These are phyloP conservation scores for Lycodopsis pacificus DNA, from an alignment of 2,797 vertebrate genomes.

Conservation along the genomic window DNA sequence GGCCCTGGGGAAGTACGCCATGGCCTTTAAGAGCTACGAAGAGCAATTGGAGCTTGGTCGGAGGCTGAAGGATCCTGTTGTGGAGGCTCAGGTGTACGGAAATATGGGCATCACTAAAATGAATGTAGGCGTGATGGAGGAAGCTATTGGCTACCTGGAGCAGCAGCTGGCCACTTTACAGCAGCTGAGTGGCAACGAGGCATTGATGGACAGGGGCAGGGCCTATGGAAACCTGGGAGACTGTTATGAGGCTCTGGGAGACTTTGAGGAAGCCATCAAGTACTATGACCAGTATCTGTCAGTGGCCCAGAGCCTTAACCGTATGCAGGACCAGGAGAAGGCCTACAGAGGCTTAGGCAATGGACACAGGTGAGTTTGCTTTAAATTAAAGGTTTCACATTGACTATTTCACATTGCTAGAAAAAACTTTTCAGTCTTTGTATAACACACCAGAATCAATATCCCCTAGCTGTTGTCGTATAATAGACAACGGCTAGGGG, in stretches of 20 bases:
- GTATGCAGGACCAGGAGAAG: slow-evolving; percentile 97
- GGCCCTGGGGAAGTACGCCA: slow-evolving; percentile 95
- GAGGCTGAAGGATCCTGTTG: slow-evolving; percentile 89
- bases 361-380: slow-evolving; percentile 86
- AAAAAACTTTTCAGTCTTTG: slow-evolving; percentile 7
- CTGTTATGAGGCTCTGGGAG: slow-evolving; percentile 96
- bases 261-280: slow-evolving; percentile 98
- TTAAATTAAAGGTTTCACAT: slow-evolving; percentile 25
- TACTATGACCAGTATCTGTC: slow-evolving; percentile 97
- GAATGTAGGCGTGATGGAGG: slow-evolving; percentile 98
- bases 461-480: slow-evolving; percentile 13
- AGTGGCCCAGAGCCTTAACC: slow-evolving; percentile 95
- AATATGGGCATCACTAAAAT: slow-evolving; percentile 99
- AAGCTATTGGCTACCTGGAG: slow-evolving; percentile 97
- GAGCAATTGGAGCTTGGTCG: slow-evolving; percentile 95
- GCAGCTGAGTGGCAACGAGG: slow-evolving; percentile 94
- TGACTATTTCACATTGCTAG: background rate
- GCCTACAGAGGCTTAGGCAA: slow-evolving; percentile 96
- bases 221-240: slow-evolving; percentile 97
- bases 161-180: slow-evolving; percentile 97
- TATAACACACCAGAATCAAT: slow-evolving; percentile 21
- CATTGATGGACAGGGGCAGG: slow-evolving; percentile 93
- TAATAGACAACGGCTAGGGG: background rate
- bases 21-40: slow-evolving; percentile 98
- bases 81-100: slow-evolving; percentile 97